Percentiles rank a stretch among this genome's conserved stretches.
These are phyloP conservation scores for Melanotaenia parkinsoni DNA, from an alignment of 2,797 vertebrate genomes.

Conservation along the genomic window DNA sequence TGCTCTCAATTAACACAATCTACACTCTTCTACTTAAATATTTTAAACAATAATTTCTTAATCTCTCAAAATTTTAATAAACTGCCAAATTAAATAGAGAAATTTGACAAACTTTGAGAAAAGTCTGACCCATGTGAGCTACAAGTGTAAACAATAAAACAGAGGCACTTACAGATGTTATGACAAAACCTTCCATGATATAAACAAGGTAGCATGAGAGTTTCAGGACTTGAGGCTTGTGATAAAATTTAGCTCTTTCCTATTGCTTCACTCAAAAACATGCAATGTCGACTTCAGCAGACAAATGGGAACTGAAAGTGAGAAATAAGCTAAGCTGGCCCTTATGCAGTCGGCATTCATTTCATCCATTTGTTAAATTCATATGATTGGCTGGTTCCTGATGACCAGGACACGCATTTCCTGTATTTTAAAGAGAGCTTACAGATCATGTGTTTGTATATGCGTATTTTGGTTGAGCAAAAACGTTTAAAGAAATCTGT, in stretches of 20 bases:
- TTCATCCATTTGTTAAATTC: constrained; percentile 47
- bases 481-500: not conserved
- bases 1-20: not conserved
- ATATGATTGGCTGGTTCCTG: constrained; percentile 63
- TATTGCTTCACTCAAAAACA: constrained; percentile 65
- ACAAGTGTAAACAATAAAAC: constrained; percentile 23
- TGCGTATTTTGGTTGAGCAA: not conserved
- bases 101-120: constrained; percentile 2
- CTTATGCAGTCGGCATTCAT: constrained; percentile 28
- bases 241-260: constrained; percentile 54
- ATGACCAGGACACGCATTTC: constrained; percentile 15
- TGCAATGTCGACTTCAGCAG: constrained; percentile 51
- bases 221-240: constrained; percentile 42
- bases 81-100: not conserved
- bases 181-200: constrained; percentile 95
- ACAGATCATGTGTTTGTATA: not conserved
- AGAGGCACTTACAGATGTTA: constrained; percentile 88
- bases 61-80: not conserved
- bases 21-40: not conserved
- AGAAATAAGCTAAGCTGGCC: constrained; percentile 59
- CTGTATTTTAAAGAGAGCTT: not conserved
- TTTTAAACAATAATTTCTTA: not conserved
- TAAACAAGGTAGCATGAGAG: constrained; percentile 89
- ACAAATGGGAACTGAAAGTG: constrained; percentile 77
- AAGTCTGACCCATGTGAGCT: not conserved